Percentiles rank a stretch among this genome's conserved stretches.
Conservation (phyloP, 2,113 vertebrate genomes). For the Ancistrus triradiatus region DNA sequence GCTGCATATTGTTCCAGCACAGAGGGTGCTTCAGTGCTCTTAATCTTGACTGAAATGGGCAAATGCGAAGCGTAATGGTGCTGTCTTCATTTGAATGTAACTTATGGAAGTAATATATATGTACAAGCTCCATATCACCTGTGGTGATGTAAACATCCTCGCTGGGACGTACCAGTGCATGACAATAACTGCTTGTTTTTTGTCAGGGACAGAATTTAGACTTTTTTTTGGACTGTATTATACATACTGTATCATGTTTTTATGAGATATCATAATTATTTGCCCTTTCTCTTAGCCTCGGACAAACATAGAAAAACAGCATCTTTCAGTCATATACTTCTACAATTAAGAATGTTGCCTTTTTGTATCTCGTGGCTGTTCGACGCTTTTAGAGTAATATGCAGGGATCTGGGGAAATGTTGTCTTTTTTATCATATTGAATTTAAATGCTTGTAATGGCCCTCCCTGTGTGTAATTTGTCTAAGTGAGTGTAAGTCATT, state of each 20-base stretch:
- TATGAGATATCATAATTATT: too few relatives aligned
- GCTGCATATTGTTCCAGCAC: conserved; percentile 60
- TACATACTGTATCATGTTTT: too few relatives aligned
- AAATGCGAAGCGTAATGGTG: conserved; percentile 65
- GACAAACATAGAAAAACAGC: conserved; percentile 1
- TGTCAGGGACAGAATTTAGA: too few relatives aligned
- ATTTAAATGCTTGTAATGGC: conserved; percentile 56
- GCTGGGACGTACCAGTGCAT: conserved; percentile 37
- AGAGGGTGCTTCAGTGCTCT: conserved; percentile 56
- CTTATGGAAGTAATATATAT: conserved; percentile 74
- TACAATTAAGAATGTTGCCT: conserved; percentile 22
- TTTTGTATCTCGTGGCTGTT: conserved; percentile 7
- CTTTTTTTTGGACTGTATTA: too few relatives aligned
- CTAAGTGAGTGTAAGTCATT: conserved; percentile 69
- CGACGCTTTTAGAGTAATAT: conserved; percentile 48
- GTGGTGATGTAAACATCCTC: conserved; percentile 61
- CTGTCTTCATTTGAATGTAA: conserved; percentile 71
- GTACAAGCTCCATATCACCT: conserved; percentile 56
- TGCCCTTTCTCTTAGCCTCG: background rate
- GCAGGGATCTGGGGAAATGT: conserved; percentile 32
- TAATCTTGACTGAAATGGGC: conserved; percentile 63
- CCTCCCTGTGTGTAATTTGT: conserved; percentile 67
- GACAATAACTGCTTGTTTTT: conserved; percentile 40
- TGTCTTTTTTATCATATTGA: conserved; percentile 54
- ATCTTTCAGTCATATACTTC: conserved; percentile 8